Evolutionary conservation across 2,113 vertebrate genomes (phyloP).

Genomic region (Mungos mungo): DNA sequence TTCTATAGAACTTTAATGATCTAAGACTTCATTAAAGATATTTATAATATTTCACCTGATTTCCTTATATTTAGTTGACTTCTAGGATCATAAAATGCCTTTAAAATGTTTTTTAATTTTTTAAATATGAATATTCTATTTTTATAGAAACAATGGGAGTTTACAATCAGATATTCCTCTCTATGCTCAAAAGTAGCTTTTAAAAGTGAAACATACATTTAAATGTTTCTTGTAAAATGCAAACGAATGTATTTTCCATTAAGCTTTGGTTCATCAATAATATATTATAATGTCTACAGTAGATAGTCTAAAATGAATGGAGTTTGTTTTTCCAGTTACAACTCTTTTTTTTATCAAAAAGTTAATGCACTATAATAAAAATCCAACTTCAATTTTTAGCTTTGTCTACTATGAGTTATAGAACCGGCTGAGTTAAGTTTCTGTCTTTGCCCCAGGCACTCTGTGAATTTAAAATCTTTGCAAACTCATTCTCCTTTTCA

Average conservation of each 20-base stretch:
- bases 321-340: neutral
- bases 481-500: slow-evolving; percentile 7
- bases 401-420: slow-evolving; percentile 55
- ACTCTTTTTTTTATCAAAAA: neutral
- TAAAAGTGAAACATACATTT: neutral
- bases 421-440: neutral
- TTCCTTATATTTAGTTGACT: neutral
- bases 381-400: slow-evolving; percentile 14
- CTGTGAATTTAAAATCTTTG: slow-evolving; percentile 16
- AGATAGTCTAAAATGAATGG: neutral
- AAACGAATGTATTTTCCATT: neutral
- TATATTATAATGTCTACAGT: neutral
- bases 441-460: slow-evolving; percentile 18
- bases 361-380: slow-evolving; percentile 36
- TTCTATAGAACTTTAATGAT: neutral
- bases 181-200: neutral
- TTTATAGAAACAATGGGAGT: neutral
- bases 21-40: neutral
- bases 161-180: neutral
- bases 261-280: neutral
- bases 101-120: neutral
- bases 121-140: neutral
- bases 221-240: neutral
- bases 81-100: neutral
- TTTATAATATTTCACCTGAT: neutral